A percentile compares a stretch with the other conserved stretches of the same genome.
phyloP scores from a whole-genome alignment of 1,140 invertebrate species.

The Piezodorus guildinii region DNA sequence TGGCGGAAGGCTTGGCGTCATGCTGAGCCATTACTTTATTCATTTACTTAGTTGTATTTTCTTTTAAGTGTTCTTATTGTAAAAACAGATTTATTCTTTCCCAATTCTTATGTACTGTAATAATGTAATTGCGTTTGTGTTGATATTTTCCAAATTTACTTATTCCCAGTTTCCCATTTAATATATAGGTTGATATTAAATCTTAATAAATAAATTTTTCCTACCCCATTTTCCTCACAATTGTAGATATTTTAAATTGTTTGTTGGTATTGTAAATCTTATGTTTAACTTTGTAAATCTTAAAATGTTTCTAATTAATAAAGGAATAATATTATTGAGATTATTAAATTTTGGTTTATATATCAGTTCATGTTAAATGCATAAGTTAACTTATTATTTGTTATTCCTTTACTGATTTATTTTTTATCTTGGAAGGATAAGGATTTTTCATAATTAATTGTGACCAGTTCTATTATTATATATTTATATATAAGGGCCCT shows the following conservation, averaged over 20 bases:
- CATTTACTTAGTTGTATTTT: neutral
- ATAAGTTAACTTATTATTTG: neutral
- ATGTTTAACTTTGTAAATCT: no score
- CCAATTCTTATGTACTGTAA: neutral
- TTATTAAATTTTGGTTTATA: no score
- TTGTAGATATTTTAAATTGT: slow-evolving; percentile 5
- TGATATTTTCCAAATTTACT: slow-evolving; percentile 9
- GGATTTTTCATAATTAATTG: slow-evolving; percentile 3
- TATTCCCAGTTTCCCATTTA: neutral
- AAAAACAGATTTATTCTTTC: neutral
- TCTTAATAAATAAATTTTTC: neutral
- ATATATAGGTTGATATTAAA: no score
- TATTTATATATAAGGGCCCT: slow-evolving; percentile 4
- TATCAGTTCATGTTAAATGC: no score
- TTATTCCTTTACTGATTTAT: slow-evolving; percentile 1
- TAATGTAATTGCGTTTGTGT: slow-evolving; percentile 2
- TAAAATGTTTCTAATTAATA: no score
- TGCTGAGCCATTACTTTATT: neutral
- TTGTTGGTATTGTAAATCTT: no score
- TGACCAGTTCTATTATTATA: slow-evolving; percentile 13
- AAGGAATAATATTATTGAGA: no score
- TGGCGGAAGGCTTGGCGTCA: slow-evolving; percentile 14
- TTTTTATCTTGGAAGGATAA: slow-evolving; percentile 11
- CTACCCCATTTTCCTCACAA: neutral
- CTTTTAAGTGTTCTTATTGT: slow-evolving; percentile 5